Evolutionary conservation across 2,888 invertebrate genomes (phyloP).

Genomic region (Isoperla grammatica): DNA sequence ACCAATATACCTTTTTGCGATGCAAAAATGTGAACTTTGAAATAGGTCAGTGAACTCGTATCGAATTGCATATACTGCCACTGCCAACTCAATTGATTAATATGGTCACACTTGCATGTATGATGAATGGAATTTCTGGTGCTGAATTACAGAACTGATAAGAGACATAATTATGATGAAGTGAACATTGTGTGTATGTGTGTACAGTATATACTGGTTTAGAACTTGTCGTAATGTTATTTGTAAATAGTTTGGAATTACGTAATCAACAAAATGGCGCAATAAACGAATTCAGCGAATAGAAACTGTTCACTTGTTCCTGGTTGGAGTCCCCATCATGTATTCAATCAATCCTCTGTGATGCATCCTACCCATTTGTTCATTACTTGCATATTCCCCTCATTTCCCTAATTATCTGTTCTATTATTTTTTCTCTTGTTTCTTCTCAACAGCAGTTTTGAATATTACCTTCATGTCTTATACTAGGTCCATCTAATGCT

Average conservation of each 20-base stretch:
- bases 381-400: too few species aligned
- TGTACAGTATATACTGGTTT: background rate
- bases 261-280: background rate
- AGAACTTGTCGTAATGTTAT: background rate
- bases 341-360: too few species aligned
- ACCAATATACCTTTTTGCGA: background rate
- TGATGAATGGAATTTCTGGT: slow-evolving; percentile 2
- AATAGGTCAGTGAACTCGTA: background rate
- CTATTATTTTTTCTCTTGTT: too few species aligned
- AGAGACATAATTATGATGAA: background rate
- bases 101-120: background rate
- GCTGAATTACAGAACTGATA: slow-evolving; percentile 1
- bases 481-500: too few species aligned
- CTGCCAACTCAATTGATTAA: background rate
- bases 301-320: too few species aligned
- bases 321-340: too few species aligned
- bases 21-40: background rate
- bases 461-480: too few species aligned
- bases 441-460: too few species aligned
- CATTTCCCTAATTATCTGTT: too few species aligned
- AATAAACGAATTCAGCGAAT: background rate
- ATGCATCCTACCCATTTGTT: too few species aligned
- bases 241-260: background rate
- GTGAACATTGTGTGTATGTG: background rate
- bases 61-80: background rate